Evolutionary conservation across 2,888 invertebrate species (phyloP).

Genomic region (Orchesellides sinensis): DNA sequence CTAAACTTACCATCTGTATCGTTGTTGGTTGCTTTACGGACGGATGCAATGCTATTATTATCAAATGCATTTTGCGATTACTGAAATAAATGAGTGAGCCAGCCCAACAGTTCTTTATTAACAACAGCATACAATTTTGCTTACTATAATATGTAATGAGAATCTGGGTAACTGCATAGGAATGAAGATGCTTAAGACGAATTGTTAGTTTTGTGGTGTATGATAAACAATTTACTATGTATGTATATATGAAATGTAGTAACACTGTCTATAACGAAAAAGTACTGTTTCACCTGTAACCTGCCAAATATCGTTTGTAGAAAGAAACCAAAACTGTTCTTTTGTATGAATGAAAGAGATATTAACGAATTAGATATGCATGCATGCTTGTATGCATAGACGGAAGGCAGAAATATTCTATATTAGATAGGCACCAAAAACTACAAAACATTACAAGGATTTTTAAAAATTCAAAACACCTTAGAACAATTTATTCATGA

Average conservation of each 20-base stretch:
- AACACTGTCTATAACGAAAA: neutral
- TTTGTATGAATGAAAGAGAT: conserved; percentile 44
- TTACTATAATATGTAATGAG: too few relatives aligned
- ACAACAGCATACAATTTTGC: too few relatives aligned
- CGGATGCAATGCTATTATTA: conserved; percentile 6
- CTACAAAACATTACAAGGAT: too few relatives aligned
- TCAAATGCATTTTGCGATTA: neutral
- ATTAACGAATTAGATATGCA: conserved; percentile 17
- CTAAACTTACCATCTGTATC: neutral
- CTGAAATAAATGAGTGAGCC: too few relatives aligned
- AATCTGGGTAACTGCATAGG: too few relatives aligned
- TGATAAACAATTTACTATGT: too few relatives aligned
- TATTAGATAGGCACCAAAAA: neutral
- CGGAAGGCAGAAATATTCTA: too few relatives aligned
- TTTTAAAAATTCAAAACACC: too few relatives aligned
- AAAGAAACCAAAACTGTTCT: conserved; percentile 40
- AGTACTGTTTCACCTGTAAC: conserved; percentile 34
- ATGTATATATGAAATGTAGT: neutral
- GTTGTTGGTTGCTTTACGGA: neutral
- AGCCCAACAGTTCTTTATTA: too few relatives aligned
- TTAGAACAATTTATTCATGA: too few relatives aligned
- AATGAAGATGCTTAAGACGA: neutral
- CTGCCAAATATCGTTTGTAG: conserved; percentile 46
- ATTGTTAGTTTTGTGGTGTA: neutral
- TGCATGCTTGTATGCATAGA: too few relatives aligned